Percentiles rank a stretch among this genome's conserved stretches.
phyloP scores from a whole-genome alignment of 2,888 invertebrate genomes.

The Coecobrya sp. region DNA sequence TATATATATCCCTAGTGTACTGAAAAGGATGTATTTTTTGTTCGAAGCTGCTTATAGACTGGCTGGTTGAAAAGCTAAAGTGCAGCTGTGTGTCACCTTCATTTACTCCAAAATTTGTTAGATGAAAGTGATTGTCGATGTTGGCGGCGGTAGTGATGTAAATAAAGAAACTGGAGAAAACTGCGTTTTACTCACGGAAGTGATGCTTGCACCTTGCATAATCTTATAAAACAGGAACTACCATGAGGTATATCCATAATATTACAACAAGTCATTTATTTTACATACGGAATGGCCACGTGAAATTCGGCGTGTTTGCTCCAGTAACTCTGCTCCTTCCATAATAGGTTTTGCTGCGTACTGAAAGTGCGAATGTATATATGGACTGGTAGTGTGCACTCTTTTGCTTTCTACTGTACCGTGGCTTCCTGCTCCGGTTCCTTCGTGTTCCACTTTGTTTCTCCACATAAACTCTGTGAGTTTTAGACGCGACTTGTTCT shows the following conservation, averaged over 20 bases:
- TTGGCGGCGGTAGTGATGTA: background rate
- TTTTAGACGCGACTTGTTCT: background rate
- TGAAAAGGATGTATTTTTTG: background rate
- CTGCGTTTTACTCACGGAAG: constrained; percentile 19
- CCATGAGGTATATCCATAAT: background rate
- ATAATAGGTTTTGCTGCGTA: background rate
- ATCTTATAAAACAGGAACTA: background rate
- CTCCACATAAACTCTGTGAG: constrained; percentile 25
- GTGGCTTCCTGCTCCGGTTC: constrained; percentile 45
- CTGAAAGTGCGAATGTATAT: background rate
- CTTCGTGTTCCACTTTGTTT: constrained; percentile 44
- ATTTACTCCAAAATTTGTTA: background rate
- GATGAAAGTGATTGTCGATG: constrained; percentile 18
- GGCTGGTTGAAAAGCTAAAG: background rate
- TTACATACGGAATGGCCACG: constrained; percentile 19
- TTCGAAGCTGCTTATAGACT: background rate
- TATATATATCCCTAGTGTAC: no score
- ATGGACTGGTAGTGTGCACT: background rate
- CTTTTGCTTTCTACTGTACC: constrained; percentile 1
- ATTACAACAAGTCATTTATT: constrained; percentile 27
- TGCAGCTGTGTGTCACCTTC: constrained; percentile 5
- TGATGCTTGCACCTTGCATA: constrained; percentile 17
- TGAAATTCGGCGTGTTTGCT: constrained; percentile 8
- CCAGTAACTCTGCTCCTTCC: background rate
- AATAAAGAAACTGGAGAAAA: background rate